phyloP scores from a whole-genome alignment of 2,888 invertebrate species.

The Rotaria magnacalcarata region DNA sequence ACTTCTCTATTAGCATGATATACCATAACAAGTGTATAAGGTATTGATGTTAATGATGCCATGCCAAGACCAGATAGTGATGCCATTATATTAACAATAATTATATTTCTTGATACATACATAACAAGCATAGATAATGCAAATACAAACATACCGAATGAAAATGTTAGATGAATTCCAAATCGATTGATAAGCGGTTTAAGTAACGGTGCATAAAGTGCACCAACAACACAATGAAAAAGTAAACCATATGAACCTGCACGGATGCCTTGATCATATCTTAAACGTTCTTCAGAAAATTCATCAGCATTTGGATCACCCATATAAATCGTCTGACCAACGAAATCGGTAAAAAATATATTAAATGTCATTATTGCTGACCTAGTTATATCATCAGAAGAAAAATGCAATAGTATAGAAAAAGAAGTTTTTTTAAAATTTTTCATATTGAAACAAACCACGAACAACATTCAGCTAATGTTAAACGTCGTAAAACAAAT shows the following conservation, averaged over 20 bases:
- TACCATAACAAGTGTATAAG: background rate
- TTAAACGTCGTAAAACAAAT: background rate
- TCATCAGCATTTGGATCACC: slow-evolving; percentile 69
- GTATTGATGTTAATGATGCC: slow-evolving; percentile 51
- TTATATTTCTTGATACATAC: slow-evolving; percentile 49
- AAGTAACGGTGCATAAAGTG: slow-evolving; percentile 49
- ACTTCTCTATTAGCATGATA: slow-evolving; percentile 25
- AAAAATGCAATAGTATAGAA: background rate
- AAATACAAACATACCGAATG: slow-evolving; percentile 51
- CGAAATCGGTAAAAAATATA: slow-evolving; percentile 90
- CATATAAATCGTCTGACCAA: slow-evolving; percentile 79
- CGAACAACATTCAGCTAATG: slow-evolving; percentile 17
- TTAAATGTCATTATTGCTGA: slow-evolving; percentile 34
- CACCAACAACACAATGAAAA: slow-evolving; percentile 62
- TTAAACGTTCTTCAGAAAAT: slow-evolving; percentile 45
- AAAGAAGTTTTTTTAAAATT: no score
- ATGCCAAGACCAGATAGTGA: slow-evolving; percentile 47
- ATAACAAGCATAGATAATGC: slow-evolving; percentile 51
- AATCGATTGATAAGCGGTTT: slow-evolving; percentile 49
- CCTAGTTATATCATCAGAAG: background rate
- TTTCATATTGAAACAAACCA: background rate
- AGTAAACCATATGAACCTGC: slow-evolving; percentile 96
- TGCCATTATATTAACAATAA: slow-evolving; percentile 50
- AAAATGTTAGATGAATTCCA: slow-evolving; percentile 50
- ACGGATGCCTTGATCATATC: slow-evolving; percentile 81